These are phyloP conservation scores for Cheilosia pagana DNA, from an alignment of 2,888 invertebrate species.

Conservation along the genomic window DNA sequence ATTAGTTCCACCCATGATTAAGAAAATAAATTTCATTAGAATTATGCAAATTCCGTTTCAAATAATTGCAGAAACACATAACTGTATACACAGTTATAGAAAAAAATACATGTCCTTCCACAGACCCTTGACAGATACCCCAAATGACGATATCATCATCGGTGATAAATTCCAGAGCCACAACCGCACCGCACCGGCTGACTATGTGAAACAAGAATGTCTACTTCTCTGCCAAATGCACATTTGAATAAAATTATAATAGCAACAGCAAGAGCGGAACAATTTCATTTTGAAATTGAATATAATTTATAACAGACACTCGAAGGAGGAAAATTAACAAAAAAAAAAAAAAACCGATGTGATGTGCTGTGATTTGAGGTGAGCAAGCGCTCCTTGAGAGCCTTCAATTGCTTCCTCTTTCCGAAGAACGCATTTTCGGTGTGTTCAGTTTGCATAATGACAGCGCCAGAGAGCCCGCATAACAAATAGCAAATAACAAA, in stretches of 20 bases:
- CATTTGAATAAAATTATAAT: slow-evolving; percentile 74
- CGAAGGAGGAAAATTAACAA: slow-evolving; percentile 7
- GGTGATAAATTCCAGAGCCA: slow-evolving; percentile 71
- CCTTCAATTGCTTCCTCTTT: slow-evolving; percentile 60
- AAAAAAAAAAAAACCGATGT: slow-evolving; percentile 17
- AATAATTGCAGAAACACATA: slow-evolving; percentile 54
- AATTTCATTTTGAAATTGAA: slow-evolving; percentile 79
- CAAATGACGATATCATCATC: slow-evolving; percentile 25
- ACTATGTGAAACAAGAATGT: slow-evolving; percentile 49
- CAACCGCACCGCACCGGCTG: slow-evolving; percentile 35
- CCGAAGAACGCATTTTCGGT: slow-evolving; percentile 47
- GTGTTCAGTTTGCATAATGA: slow-evolving; percentile 10
- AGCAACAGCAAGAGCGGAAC: slow-evolving; percentile 46
- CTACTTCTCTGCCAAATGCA: slow-evolving; percentile 72
- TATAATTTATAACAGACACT: slow-evolving; percentile 80
- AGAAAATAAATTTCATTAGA: slow-evolving; percentile 50
- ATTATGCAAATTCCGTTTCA: slow-evolving; percentile 61
- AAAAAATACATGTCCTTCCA: slow-evolving; percentile 20
- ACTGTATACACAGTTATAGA: no score
- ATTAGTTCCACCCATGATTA: slow-evolving; percentile 59
- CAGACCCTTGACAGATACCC: slow-evolving; percentile 22
- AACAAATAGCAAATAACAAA: slow-evolving; percentile 35
- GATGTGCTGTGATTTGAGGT: slow-evolving; percentile 67
- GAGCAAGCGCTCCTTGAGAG: slow-evolving; percentile 62
- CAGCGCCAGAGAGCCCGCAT: slow-evolving; percentile 69